These are phyloP conservation scores for Folsomia manolachei DNA, from an alignment of 2,888 invertebrate genomes.

Conservation along the genomic window DNA sequence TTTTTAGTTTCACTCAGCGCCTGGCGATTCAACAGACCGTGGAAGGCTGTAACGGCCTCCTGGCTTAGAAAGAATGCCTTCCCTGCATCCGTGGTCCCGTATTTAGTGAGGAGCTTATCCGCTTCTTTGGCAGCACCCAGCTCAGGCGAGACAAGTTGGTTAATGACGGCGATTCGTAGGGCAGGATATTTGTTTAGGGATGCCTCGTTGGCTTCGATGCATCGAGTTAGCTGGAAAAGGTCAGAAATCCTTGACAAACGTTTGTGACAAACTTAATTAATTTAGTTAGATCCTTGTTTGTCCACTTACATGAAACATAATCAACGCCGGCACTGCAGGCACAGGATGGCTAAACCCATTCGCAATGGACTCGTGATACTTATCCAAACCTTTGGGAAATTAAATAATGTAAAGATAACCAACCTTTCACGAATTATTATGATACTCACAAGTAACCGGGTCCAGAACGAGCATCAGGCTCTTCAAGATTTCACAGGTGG, in stretches of 20 bases:
- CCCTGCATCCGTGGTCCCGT: constrained; percentile 29
- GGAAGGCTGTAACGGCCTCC: constrained; percentile 34
- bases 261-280: background rate
- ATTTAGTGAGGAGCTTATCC: constrained; percentile 34
- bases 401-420: too few species aligned
- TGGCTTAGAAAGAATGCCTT: constrained; percentile 35
- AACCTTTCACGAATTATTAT: too few species aligned
- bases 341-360: constrained; percentile 44
- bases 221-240: constrained; percentile 37
- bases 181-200: constrained; percentile 30
- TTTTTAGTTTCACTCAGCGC: constrained; percentile 32
- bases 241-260: background rate
- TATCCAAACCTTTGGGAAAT: constrained; percentile 39
- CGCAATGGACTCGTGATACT: constrained; percentile 44
- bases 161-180: constrained; percentile 38
- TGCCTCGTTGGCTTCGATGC: constrained; percentile 29
- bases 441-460: constrained; percentile 31
- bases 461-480: constrained; percentile 45
- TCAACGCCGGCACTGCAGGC: constrained; percentile 40
- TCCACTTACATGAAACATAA: constrained; percentile 44
- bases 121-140: constrained; percentile 41
- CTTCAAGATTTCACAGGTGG: constrained; percentile 46
- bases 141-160: constrained; percentile 37
- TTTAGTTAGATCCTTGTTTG: background rate
- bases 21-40: constrained; percentile 23